A percentile compares a stretch with the other conserved stretches of the same genome.
These are phyloP conservation scores for Benthochromis sp. DNA, from an alignment of 2,113 vertebrate species.

Conservation along the genomic window DNA sequence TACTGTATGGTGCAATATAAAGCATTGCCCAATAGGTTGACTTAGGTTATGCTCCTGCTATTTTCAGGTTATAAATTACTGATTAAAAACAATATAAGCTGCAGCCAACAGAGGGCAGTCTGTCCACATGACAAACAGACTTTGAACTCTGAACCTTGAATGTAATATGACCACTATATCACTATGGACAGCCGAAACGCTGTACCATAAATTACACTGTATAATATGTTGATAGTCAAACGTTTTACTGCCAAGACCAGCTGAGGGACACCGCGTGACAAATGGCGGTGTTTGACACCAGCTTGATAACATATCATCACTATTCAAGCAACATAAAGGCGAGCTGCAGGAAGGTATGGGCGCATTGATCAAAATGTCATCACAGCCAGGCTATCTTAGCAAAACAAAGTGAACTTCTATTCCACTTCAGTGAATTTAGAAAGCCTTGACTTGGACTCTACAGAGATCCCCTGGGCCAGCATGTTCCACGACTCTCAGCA, in stretches of 20 bases:
- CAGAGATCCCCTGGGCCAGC: slow-evolving; percentile 18
- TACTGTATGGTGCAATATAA: background rate
- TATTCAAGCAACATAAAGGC: slow-evolving; percentile 52
- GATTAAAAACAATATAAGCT: background rate
- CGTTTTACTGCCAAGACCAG: slow-evolving; percentile 5
- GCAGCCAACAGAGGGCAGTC: slow-evolving; percentile 55
- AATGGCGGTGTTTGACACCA: slow-evolving; percentile 39
- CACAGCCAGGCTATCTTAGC: slow-evolving; percentile 10
- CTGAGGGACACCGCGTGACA: slow-evolving; percentile 34
- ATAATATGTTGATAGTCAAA: slow-evolving; percentile 42
- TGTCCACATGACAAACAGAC: slow-evolving; percentile 4
- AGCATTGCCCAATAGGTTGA: background rate
- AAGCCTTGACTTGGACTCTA: slow-evolving; percentile 15
- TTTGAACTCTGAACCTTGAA: slow-evolving; percentile 28
- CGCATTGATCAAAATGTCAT: slow-evolving; percentile 63
- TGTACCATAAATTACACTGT: slow-evolving; percentile 37
- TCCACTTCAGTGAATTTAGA: slow-evolving; percentile 40
- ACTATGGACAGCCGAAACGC: slow-evolving; percentile 23
- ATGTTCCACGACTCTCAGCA: slow-evolving; percentile 22
- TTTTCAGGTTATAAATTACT: background rate
- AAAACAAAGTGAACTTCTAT: slow-evolving; percentile 41
- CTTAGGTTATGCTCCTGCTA: background rate
- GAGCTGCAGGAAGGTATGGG: slow-evolving; percentile 21
- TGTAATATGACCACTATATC: slow-evolving; percentile 23
- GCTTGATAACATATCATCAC: slow-evolving; percentile 57